Evolutionary conservation across 92 coral and sea anemone species (phyloP), one percentile per base, ranked within the genome.

Genomic region (Actinostola sp.): DNA sequence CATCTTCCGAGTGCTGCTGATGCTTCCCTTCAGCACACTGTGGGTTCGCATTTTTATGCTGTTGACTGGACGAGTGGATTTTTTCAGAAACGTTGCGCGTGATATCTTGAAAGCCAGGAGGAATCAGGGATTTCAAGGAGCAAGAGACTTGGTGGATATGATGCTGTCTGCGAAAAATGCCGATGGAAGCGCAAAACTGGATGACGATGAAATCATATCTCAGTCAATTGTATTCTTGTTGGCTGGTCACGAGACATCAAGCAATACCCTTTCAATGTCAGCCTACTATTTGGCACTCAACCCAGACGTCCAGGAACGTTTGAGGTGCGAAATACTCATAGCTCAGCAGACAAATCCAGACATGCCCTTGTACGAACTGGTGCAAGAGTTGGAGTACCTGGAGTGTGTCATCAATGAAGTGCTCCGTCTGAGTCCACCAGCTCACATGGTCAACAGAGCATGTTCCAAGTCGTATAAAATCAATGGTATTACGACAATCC

Each of bases 321-420:
- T 84, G 24, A 51, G 76, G 44, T 54, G 34, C 3, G 89, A 84
- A 54, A 66, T 84, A 2, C 74, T 75, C 7, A 64, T 65, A 2
- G 89, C 66, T 11, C 53, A 38, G 19, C 81, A 87, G 70, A 42
- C 89, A 28, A 70, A 78, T 33, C 78, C 78, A 11, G 92, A 75
- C 2, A 59, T 67, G 36, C 75, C 88, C 3, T 20, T 83, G 61
- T 88, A 78, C 29, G 92, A 88, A 21, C 78, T 88, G 17, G 81
- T 79, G n/a, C 77, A 79, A 36, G 82, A 88, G 8, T 70, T 88
- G 43, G 92, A 88, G 74, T 88, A 88, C 71, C 65, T 88, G 53
- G 89, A 88, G 15, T 88, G 92, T 65, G 83, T 88, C 61, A 78
- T 88, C 63, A 73, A 70, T 14, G 92, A 88, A 60, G 72, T 82